These are phyloP conservation scores for Apodemus sylvaticus DNA, from an alignment of 2,113 vertebrate genomes.

Conservation along the genomic window DNA sequence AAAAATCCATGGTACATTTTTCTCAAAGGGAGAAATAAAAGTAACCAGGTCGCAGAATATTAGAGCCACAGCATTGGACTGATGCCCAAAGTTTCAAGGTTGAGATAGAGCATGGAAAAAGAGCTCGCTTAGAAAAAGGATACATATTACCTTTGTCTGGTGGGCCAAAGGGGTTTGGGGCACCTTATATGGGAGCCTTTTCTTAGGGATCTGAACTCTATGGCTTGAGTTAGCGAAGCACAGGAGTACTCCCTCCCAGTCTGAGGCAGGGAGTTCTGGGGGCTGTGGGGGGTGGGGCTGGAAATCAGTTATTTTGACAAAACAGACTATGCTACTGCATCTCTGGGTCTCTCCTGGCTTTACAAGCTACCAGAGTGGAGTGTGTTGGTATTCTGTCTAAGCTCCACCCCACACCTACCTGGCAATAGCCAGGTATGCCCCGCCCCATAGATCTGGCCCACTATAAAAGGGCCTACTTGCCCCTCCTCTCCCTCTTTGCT, in stretches of 20 bases:
- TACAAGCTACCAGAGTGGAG: conserved; percentile 44
- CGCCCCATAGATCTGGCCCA: too few relatives aligned
- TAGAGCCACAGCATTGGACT: neutral
- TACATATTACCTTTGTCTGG: neutral
- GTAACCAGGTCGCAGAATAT: neutral
- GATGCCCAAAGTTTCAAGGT: fast-evolving
- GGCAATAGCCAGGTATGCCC: too few relatives aligned
- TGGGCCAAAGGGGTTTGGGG: neutral
- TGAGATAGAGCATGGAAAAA: neutral
- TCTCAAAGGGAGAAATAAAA: neutral
- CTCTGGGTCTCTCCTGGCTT: conserved; percentile 73
- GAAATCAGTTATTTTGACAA: conserved; percentile 65
- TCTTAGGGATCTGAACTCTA: conserved; percentile 84
- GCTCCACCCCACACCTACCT: too few relatives aligned
- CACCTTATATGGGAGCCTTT: neutral
- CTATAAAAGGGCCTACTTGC: too few relatives aligned
- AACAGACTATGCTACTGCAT: neutral
- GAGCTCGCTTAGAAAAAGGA: neutral
- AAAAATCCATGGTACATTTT: neutral
- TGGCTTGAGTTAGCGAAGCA: conserved; percentile 84
- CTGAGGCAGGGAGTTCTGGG: conserved; percentile 78
- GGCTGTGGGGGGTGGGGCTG: conserved; percentile 46
- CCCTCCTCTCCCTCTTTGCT: too few relatives aligned
- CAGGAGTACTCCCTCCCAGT: too few relatives aligned
- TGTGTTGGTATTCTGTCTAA: too few relatives aligned